phyloP scores from a whole-genome alignment of 2,113 vertebrate genomes.

The Eublepharis macularius region DNA sequence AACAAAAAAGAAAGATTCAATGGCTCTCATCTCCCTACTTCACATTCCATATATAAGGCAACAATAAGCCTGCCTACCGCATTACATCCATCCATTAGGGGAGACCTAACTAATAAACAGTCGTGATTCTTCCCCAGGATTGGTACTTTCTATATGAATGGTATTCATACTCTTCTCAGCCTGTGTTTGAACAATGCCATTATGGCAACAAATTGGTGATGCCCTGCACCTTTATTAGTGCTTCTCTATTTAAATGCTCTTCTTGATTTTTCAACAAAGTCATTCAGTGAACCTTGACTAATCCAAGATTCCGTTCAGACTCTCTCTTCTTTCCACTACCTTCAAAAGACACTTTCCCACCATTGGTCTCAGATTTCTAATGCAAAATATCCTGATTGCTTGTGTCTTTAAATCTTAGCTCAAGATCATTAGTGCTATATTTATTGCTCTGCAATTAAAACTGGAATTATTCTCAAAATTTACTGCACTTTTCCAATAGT shows the following conservation, averaged over 20 bases:
- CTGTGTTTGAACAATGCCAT: slow-evolving; percentile 68
- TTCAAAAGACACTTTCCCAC: slow-evolving; percentile 47
- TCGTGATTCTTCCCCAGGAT: slow-evolving; percentile 33
- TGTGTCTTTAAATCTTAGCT: slow-evolving; percentile 12
- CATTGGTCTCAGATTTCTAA: slow-evolving; percentile 20
- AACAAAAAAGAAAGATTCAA: neutral
- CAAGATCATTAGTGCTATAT: slow-evolving; percentile 30
- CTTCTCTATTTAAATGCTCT: slow-evolving; percentile 74
- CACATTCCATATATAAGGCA: neutral
- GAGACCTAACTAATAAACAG: slow-evolving; percentile 34
- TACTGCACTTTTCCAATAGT: slow-evolving; percentile 40
- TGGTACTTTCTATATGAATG: slow-evolving; percentile 33
- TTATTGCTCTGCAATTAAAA: slow-evolving; percentile 7
- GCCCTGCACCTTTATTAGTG: slow-evolving; percentile 65
- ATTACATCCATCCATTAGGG: neutral
- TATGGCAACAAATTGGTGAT: slow-evolving; percentile 74
- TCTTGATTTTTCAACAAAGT: slow-evolving; percentile 72
- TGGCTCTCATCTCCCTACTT: too few species aligned
- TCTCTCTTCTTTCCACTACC: neutral
- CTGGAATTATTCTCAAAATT: slow-evolving; percentile 24
- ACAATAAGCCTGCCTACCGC: neutral
- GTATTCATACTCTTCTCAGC: slow-evolving; percentile 63
- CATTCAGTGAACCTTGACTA: slow-evolving; percentile 77
- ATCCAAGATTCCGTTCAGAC: slow-evolving; percentile 70
- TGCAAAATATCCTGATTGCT: slow-evolving; percentile 36